Evolutionary conservation across 2,888 invertebrate species (phyloP).

Genomic region (Pherbina coryleti): DNA sequence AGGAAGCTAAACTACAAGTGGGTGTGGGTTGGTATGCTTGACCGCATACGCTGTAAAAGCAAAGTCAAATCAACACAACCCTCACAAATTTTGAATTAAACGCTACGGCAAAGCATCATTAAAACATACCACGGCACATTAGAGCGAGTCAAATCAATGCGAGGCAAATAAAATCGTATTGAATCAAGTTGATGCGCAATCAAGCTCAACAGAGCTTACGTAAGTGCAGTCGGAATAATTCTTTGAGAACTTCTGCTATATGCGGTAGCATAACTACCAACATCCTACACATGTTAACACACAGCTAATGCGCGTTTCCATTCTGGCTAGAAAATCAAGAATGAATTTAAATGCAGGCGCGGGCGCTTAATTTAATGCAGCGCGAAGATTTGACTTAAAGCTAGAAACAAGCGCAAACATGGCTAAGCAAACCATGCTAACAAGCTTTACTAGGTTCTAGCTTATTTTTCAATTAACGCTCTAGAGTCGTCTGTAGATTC

Average conservation of each 20-base stretch:
- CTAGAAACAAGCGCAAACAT: not conserved
- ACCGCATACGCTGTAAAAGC: too few species aligned
- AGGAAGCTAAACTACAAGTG: too few species aligned
- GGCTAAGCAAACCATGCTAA: not conserved
- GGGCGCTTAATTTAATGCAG: not conserved
- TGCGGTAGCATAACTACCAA: not conserved
- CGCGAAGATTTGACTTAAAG: not conserved
- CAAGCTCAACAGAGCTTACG: slow-evolving; percentile 10
- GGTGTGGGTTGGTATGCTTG: too few species aligned
- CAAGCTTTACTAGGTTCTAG: not conserved
- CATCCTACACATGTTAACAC: not conserved
- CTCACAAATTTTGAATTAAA: too few species aligned
- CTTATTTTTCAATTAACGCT: not conserved
- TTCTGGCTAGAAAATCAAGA: not conserved
- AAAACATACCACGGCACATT: too few species aligned
- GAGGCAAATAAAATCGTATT: not conserved
- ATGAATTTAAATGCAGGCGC: slow-evolving; percentile 2
- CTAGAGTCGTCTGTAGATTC: not conserved
- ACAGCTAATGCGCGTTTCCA: not conserved
- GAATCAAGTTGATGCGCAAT: not conserved
- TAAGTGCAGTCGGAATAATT: not conserved
- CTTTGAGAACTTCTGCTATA: not conserved
- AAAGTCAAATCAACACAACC: too few species aligned
- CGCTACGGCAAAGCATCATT: too few species aligned
- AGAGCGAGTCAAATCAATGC: too few species aligned